phyloP scores from a whole-genome alignment of 2,888 invertebrate species.

The Eupsilia transversa region DNA sequence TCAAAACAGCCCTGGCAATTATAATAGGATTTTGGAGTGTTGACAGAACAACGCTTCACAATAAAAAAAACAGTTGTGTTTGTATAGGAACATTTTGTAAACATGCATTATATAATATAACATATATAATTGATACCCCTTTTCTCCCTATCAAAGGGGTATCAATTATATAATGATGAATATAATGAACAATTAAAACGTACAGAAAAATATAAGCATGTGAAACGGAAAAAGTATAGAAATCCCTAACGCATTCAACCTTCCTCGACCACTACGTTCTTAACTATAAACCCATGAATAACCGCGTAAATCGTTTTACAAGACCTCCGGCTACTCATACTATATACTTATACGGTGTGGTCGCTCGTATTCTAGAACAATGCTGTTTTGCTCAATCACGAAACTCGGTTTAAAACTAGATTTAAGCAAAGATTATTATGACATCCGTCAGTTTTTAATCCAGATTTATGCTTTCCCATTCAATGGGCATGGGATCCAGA shows the following conservation, averaged over 20 bases:
- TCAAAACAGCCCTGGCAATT: not conserved
- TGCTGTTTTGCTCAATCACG: not conserved
- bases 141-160: too few species aligned
- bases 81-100: not conserved
- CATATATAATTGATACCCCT: too few species aligned
- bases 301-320: not conserved
- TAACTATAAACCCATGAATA: slow-evolving; percentile 17
- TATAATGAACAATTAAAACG: not conserved
- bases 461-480: not conserved
- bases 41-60: not conserved
- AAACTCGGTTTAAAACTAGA: not conserved
- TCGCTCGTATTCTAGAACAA: not conserved
- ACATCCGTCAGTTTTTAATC: not conserved
- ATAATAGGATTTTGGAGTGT: not conserved
- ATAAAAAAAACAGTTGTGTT: not conserved
- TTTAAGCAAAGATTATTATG: too few species aligned
- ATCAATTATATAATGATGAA: not conserved
- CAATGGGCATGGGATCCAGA: not conserved
- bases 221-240: not conserved
- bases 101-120: too few species aligned
- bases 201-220: not conserved
- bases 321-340: not conserved
- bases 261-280: not conserved
- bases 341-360: not conserved
- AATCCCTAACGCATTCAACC: not conserved